A percentile compares a stretch with the other conserved stretches of the same genome.
phyloP scores from a whole-genome alignment of 2,113 vertebrate species.

The Python bivittatus region DNA sequence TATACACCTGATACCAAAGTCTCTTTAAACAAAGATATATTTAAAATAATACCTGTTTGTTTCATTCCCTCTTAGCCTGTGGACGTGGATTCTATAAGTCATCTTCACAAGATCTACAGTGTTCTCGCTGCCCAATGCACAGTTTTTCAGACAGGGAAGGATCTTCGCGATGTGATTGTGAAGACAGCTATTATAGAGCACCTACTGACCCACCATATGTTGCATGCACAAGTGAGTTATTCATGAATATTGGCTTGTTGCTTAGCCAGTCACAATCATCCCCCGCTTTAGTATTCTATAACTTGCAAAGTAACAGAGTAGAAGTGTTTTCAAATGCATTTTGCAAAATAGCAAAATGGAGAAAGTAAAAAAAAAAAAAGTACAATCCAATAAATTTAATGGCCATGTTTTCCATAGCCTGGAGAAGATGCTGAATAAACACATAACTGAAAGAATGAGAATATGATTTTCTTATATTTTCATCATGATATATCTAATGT shows the following conservation, averaged over 20 bases:
- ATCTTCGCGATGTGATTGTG: conserved; percentile 93
- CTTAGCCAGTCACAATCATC: conserved; percentile 52
- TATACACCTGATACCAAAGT: background rate
- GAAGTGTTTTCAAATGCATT: conserved; percentile 42
- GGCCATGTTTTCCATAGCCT: conserved; percentile 23
- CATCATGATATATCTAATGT: conserved; percentile 13
- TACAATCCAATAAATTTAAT: conserved; percentile 30
- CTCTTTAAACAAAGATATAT: background rate
- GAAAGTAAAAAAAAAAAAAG: background rate
- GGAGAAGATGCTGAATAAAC: background rate
- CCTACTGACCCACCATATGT: conserved; percentile 89
- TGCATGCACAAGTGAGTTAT: conserved; percentile 93
- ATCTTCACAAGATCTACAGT: conserved; percentile 98
- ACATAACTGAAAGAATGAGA: conserved; percentile 5
- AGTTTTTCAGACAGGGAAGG: conserved; percentile 95
- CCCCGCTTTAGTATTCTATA: background rate
- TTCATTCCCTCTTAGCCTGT: conserved; percentile 80
- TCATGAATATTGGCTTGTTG: conserved; percentile 50
- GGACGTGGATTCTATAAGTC: conserved; percentile 97
- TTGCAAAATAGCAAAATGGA: conserved; percentile 39
- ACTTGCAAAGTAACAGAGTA: conserved; percentile 24
- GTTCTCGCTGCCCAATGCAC: conserved; percentile 93
- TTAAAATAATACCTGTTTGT: conserved; percentile 45
- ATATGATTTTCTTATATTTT: conserved; percentile 20
- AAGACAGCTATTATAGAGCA: conserved; percentile 95